Evolutionary conservation across 2,888 invertebrate species (phyloP).

Genomic region (Muschampia plurimacula): DNA sequence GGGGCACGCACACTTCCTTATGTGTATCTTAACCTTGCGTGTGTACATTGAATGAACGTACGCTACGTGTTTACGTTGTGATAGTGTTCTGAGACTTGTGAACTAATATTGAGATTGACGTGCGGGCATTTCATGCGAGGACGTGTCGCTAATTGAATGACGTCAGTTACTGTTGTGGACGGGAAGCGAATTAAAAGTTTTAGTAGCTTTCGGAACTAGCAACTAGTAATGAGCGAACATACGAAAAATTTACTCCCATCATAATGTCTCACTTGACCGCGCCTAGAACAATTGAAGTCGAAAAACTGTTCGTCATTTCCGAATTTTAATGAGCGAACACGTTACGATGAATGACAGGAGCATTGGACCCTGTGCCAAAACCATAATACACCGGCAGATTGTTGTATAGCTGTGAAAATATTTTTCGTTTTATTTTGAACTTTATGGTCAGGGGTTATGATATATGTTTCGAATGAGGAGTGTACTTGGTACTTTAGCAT

Average conservation of each 20-base stretch:
- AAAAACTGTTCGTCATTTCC: slow-evolving; percentile 82
- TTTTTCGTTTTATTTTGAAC: slow-evolving; percentile 45
- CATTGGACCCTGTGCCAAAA: slow-evolving; percentile 78
- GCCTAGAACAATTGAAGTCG: slow-evolving; percentile 68
- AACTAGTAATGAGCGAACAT: slow-evolving; percentile 64
- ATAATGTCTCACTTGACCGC: slow-evolving; percentile 71
- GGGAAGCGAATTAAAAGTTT: slow-evolving; percentile 61
- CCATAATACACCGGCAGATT: slow-evolving; percentile 62
- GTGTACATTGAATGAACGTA: slow-evolving; percentile 74
- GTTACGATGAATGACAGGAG: slow-evolving; percentile 73
- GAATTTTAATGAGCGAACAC: slow-evolving; percentile 75
- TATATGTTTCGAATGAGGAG: slow-evolving; percentile 36
- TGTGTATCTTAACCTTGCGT: slow-evolving; percentile 46
- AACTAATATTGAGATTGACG: slow-evolving; percentile 72
- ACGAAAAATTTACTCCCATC: slow-evolving; percentile 56
- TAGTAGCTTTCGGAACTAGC: slow-evolving; percentile 52
- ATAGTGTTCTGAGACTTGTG: slow-evolving; percentile 58
- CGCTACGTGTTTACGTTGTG: slow-evolving; percentile 61
- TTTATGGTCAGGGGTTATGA: slow-evolving; percentile 52
- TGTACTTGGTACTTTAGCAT: slow-evolving; percentile 39
- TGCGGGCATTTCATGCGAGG: slow-evolving; percentile 57
- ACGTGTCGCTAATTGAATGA: slow-evolving; percentile 70
- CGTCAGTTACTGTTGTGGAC: slow-evolving; percentile 64
- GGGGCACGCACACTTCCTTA: slow-evolving; percentile 68
- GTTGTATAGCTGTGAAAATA: slow-evolving; percentile 40